Conservation (phyloP, 2,888 invertebrate genomes). For the Tuta absoluta region DNA sequence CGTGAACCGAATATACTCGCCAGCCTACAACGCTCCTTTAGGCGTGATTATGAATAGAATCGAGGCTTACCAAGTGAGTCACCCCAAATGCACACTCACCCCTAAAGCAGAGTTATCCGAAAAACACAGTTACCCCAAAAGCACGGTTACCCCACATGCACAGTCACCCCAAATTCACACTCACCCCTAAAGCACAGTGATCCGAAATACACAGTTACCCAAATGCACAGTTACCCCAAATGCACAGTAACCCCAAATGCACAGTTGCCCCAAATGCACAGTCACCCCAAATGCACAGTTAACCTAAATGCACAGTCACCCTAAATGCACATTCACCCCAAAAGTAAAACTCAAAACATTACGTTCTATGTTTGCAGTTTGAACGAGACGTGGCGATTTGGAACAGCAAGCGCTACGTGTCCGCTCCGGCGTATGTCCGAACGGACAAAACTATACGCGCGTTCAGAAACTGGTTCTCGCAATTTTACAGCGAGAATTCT, state of each 20-base stretch:
- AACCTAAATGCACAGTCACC: not conserved
- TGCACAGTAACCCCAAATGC: no score
- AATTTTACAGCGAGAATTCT: slow-evolving; percentile 91
- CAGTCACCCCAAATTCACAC: not conserved
- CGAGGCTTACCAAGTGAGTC: slow-evolving; percentile 18
- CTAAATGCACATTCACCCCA: no score
- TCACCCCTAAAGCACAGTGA: not conserved
- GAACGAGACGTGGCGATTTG: slow-evolving; percentile 92
- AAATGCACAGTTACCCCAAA: no score
- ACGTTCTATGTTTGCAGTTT: slow-evolving; percentile 80
- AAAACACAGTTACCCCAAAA: not conserved
- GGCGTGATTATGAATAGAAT: slow-evolving; percentile 83
- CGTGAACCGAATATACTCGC: slow-evolving; percentile 88
- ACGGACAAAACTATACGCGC: slow-evolving; percentile 87
- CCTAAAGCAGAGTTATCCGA: not conserved
- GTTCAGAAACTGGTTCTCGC: slow-evolving; percentile 90
- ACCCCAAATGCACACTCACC: not conserved
- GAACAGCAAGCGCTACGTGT: slow-evolving; percentile 90
- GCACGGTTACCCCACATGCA: not conserved
- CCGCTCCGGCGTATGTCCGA: slow-evolving; percentile 86
- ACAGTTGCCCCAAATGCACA: not conserved
- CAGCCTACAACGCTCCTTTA: slow-evolving; percentile 80
- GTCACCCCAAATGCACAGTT: not conserved
- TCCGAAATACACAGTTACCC: no score
- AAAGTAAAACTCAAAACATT: no score